Evolutionary conservation across 2,113 vertebrate genomes (phyloP).

Genomic region (Camelus bactrianus): DNA sequence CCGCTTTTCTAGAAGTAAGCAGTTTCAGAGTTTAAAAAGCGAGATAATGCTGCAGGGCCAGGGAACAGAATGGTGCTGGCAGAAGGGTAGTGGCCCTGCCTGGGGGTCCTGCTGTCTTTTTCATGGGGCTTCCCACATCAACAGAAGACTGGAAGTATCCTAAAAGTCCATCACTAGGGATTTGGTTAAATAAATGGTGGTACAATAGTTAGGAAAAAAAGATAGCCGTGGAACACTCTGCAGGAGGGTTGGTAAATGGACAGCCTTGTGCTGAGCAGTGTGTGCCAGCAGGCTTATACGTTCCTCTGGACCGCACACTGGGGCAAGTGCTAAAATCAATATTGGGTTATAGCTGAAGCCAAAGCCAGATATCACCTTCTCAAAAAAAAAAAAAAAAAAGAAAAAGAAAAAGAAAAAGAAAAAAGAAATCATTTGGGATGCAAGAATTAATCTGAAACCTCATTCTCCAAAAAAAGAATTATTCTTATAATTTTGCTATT

Average conservation of each 20-base stretch:
- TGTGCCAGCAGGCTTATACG: fast-evolving
- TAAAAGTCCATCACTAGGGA: background rate
- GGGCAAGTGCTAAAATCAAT: background rate
- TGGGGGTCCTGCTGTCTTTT: too few relatives aligned
- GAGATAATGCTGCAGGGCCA: too few relatives aligned
- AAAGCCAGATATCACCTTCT: background rate
- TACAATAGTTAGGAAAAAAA: background rate
- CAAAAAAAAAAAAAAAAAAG: background rate
- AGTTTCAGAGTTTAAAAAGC: too few relatives aligned
- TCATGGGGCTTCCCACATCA: too few relatives aligned
- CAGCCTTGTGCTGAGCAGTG: background rate
- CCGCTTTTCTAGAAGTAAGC: too few relatives aligned
- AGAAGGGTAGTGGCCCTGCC: too few relatives aligned
- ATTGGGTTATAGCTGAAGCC: too few relatives aligned
- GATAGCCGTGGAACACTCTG: background rate
- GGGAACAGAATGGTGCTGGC: too few relatives aligned
- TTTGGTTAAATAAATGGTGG: background rate
- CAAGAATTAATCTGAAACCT: slow-evolving; percentile 21
- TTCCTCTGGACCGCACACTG: background rate
- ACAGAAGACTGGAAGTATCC: background rate
- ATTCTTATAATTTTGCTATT: background rate
- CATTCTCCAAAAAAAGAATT: background rate
- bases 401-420: too few relatives aligned
- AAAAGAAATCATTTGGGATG: background rate
- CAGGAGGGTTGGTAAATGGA: background rate